Conservation (phyloP, 2,113 vertebrate species). For the Ictidomys tridecemlineatus region DNA sequence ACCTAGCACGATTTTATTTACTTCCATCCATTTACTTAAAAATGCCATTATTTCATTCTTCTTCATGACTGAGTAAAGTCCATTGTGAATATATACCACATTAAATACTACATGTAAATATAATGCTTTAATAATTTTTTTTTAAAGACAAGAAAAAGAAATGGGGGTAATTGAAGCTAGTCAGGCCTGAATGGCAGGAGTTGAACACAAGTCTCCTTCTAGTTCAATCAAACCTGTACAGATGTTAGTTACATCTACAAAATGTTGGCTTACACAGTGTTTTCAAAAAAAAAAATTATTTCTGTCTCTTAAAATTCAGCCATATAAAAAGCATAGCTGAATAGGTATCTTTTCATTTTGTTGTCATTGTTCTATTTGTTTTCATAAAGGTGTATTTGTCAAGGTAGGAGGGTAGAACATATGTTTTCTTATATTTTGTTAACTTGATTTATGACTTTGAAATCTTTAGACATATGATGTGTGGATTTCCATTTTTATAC, state of each 20-base stretch:
- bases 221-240: background rate
- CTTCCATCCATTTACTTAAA: no score
- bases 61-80: no score
- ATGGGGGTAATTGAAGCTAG: background rate
- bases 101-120: no score
- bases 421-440: background rate
- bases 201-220: background rate
- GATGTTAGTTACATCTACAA: background rate
- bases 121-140: no score
- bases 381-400: background rate
- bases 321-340: background rate
- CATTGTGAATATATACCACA: no score
- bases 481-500: background rate
- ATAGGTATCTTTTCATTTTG: background rate
- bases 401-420: background rate
- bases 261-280: background rate
- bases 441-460: constrained; percentile 30
- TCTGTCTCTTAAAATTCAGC: background rate
- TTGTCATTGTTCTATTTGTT: background rate
- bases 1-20: no score
- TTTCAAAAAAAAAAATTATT: no score
- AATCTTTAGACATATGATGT: background rate
- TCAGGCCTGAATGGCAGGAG: background rate
- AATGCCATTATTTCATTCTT: no score
- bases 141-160: background rate